Percentiles rank a stretch among this genome's conserved stretches.
Evolutionary conservation across 1,140 invertebrate genomes (phyloP).

Genomic region (Euura saliciscinereae): DNA sequence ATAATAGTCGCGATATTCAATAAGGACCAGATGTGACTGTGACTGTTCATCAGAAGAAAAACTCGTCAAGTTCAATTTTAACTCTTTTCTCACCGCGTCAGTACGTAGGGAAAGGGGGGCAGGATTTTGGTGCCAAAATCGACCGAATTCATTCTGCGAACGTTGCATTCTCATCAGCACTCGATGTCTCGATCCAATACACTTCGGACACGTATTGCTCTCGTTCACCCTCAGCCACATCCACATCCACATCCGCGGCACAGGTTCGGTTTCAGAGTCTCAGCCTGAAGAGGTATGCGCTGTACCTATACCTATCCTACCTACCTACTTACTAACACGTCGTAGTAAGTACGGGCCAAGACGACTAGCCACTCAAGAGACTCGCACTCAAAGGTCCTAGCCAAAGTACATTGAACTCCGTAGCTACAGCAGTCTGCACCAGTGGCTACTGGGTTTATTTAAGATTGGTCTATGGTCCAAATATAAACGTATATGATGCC

Average conservation of each 20-base stretch:
- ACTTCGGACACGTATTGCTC: not conserved
- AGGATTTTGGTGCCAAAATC: too few relatives aligned
- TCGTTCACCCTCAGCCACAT: not conserved
- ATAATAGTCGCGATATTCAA: too few relatives aligned
- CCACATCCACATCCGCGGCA: not conserved
- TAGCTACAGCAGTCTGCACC: not conserved
- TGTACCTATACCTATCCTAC: not conserved
- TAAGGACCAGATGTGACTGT: too few relatives aligned
- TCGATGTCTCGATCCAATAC: not conserved
- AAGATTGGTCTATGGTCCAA: not conserved
- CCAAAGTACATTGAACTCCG: not conserved
- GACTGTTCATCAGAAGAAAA: too few relatives aligned
- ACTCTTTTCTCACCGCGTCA: too few relatives aligned
- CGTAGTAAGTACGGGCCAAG: not conserved
- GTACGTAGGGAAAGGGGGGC: too few relatives aligned
- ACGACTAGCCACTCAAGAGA: not conserved
- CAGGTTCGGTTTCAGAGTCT: not conserved
- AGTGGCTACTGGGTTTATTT: slow-evolving; percentile 1
- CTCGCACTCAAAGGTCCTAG: not conserved
- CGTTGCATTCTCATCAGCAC: too few relatives aligned
- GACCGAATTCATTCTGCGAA: too few relatives aligned
- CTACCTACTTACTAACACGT: not conserved
- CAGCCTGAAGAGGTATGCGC: not conserved
- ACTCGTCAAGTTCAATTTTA: too few relatives aligned
- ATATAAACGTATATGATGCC: not conserved